Evolutionary conservation across 1,140 invertebrate species (phyloP), one percentile per base, ranked within the genome.

Genomic region (Drosophila albomicans): DNA sequence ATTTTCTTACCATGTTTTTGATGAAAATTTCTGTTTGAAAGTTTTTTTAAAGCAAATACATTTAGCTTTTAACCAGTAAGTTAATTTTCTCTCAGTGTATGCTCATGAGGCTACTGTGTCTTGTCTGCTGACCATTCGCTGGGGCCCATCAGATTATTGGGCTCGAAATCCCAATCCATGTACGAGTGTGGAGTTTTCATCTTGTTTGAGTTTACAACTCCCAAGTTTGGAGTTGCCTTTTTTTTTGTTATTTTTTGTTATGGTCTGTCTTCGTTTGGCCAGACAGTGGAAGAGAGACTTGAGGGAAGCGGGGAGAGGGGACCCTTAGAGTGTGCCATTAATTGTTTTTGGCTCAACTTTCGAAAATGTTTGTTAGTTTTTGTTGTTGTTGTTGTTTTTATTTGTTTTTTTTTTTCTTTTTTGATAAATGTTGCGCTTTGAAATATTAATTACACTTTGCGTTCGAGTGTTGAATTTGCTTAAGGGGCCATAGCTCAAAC

Each of bases 361-460:
- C 82, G 65, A 85, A 86, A 85, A 85, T 75, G 46, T 54, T 70
- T 25, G 58, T 70, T 46, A 25, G 30, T 32, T 70, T 70, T 59
- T 30, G 13, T 25, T 30, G 6, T 15, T 16, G 35, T 16, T 16
- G 16, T n/a, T 52, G 1, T 32, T 52, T 52, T 30, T n/a, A 1
- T 52, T 13, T 52, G 1, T 2, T 8, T 54, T 54, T 35, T 71
- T 76, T 56, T 62, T 77, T 72, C 78, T 81, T 70, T 64, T 75
- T 87, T 76, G 84, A 87, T 87, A 88, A 87, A 87, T 87, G 84
- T 77, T 75, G 63, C 57, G 77, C 79, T 87, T 69, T 75, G 80
- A 87, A 87, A 87, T 88, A 87, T 87, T 87, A 87, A 87, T 87
- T 87, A 89, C 85, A 87, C 84, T 87, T 52, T 59, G 78, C 70